phyloP scores from a whole-genome alignment of 2,797 vertebrate genomes.

The Parauchenoglanis ngamensis region DNA sequence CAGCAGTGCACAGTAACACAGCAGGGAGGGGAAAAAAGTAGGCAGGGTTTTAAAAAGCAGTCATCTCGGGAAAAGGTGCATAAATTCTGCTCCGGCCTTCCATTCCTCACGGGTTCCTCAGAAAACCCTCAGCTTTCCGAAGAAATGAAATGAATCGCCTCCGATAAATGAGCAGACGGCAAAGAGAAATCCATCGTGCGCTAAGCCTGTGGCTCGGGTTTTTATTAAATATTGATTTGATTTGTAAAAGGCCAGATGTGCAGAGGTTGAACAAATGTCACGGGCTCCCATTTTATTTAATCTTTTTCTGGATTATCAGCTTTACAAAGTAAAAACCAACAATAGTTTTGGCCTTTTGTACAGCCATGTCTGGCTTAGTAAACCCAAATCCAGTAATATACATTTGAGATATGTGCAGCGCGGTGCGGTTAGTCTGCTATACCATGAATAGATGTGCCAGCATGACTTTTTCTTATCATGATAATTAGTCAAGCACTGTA shows the following conservation, averaged over 20 bases:
- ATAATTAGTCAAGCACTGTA: background rate
- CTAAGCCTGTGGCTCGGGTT: slow-evolving; percentile 63
- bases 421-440: background rate
- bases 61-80: slow-evolving; percentile 64
- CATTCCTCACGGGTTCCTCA: slow-evolving; percentile 62
- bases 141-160: slow-evolving; percentile 70
- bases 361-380: slow-evolving; percentile 15
- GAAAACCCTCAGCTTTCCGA: slow-evolving; percentile 61
- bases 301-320: slow-evolving; percentile 35
- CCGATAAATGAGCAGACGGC: slow-evolving; percentile 66
- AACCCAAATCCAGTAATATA: slow-evolving; percentile 31
- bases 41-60: slow-evolving; percentile 56
- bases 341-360: slow-evolving; percentile 23
- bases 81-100: slow-evolving; percentile 69
- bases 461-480: background rate
- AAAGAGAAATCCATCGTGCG: slow-evolving; percentile 65
- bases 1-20: slow-evolving; percentile 58
- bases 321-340: slow-evolving; percentile 47
- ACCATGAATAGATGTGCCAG: background rate
- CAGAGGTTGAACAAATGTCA: slow-evolving; percentile 71
- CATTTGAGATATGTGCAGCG: slow-evolving; percentile 5
- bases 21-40: slow-evolving; percentile 28
- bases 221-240: slow-evolving; percentile 77
- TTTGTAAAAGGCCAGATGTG: slow-evolving; percentile 75
- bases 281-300: slow-evolving; percentile 57